Conservation (phyloP, 2,113 vertebrate genomes). For the Aphyosemion australe region DNA sequence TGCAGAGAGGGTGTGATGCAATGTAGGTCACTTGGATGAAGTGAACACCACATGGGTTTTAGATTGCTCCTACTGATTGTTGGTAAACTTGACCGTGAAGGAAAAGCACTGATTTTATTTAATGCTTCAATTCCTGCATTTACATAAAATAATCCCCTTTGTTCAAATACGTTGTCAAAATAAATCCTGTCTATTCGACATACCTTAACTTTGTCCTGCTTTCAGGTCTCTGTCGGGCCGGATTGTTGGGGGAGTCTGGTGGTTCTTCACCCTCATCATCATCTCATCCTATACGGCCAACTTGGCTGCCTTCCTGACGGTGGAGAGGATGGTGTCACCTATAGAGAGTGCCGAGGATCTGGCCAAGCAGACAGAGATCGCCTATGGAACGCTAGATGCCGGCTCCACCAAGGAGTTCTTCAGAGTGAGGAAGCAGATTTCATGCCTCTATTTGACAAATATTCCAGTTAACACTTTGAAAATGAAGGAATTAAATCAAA, state of each 20-base stretch:
- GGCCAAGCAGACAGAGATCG: slow-evolving; percentile 98
- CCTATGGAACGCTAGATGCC: slow-evolving; percentile 94
- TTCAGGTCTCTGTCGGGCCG: slow-evolving; percentile 94
- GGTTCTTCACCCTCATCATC: slow-evolving; percentile 99
- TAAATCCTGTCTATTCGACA: neutral
- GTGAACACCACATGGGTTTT: slow-evolving; percentile 44
- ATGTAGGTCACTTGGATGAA: slow-evolving; percentile 61
- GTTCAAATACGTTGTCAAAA: neutral
- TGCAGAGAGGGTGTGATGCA: slow-evolving; percentile 55
- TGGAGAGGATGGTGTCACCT: slow-evolving; percentile 99
- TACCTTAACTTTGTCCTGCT: slow-evolving; percentile 14
- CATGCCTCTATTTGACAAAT: neutral
- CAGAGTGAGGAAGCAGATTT: slow-evolving; percentile 80
- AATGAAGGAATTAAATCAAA: neutral
- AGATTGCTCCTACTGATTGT: slow-evolving; percentile 52
- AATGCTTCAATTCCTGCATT: neutral
- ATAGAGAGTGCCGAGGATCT: slow-evolving; percentile 98
- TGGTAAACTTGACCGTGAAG: slow-evolving; percentile 21
- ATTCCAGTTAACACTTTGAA: neutral
- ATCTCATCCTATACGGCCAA: slow-evolving; percentile 99
- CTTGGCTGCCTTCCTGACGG: slow-evolving; percentile 96
- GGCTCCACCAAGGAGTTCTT: slow-evolving; percentile 99
- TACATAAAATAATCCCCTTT: slow-evolving; percentile 7
- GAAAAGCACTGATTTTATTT: slow-evolving; percentile 11
- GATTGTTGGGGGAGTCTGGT: slow-evolving; percentile 98